phyloP scores from a whole-genome alignment of 1,140 invertebrate genomes.

The Meloidogyne exigua region DNA sequence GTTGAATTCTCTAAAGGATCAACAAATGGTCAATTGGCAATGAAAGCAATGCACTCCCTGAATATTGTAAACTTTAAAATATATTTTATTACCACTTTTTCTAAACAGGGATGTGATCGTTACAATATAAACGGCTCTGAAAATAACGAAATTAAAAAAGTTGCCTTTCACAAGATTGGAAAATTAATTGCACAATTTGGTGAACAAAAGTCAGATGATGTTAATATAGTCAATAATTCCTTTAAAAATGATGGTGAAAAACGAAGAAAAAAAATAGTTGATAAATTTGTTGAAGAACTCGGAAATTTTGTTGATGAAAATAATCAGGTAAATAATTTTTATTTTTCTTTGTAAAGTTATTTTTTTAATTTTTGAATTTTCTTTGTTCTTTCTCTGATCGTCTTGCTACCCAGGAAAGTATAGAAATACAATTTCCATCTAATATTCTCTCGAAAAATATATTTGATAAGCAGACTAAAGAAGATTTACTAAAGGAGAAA shows the following conservation, averaged over 20 bases:
- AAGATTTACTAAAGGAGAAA: not conserved
- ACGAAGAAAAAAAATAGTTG: conserved; percentile 5
- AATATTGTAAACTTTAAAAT: conserved; percentile 13
- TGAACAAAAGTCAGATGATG: not conserved
- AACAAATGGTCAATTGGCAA: conserved; percentile 8
- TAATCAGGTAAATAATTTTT: conserved; percentile 5
- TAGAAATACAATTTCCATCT: conserved; percentile 9
- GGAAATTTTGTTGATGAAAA: conserved; percentile 14
- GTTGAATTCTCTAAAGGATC: not conserved
- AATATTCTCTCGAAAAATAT: not conserved
- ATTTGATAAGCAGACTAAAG: conserved; percentile 1
- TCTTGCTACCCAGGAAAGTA: conserved; percentile 9
- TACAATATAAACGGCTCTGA: conserved; percentile 26
- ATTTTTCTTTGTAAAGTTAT: not conserved
- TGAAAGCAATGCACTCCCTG: conserved; percentile 20
- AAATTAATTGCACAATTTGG: conserved; percentile 22
- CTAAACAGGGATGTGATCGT: conserved; percentile 15
- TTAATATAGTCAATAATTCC: conserved; percentile 1
- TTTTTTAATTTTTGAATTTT: conserved; percentile 19
- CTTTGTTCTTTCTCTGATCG: not conserved
- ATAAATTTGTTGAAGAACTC: conserved; percentile 24
- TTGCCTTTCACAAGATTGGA: conserved; percentile 29
- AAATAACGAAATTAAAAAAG: conserved; percentile 22
- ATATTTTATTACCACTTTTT: not conserved
- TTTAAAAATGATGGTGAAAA: not conserved